Percentiles rank a stretch among this genome's conserved stretches.
Conservation (phyloP, 2,797 vertebrate genomes). For the Enteromius radiatus region DNA sequence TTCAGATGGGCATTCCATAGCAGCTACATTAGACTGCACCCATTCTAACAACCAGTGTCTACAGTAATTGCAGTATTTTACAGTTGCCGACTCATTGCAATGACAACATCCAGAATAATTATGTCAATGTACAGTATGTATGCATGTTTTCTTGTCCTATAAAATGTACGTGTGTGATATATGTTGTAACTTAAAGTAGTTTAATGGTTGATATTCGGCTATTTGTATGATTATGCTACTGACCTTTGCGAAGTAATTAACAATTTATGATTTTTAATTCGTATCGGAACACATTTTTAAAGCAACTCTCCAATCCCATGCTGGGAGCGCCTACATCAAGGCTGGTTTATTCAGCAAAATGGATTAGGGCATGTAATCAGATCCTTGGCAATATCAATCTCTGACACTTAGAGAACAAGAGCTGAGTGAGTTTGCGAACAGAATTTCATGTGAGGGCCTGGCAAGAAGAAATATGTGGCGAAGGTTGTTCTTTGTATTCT, state of each 20-base stretch:
- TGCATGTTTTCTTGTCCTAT: not conserved
- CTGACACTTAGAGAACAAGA: conserved; percentile 76
- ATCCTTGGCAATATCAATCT: conserved; percentile 83
- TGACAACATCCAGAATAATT: not conserved
- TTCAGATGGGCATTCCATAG: not conserved
- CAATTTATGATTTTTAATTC: conserved; percentile 3
- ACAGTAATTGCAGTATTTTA: not conserved
- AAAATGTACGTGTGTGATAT: not conserved
- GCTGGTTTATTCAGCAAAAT: conserved; percentile 82
- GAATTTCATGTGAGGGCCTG: conserved; percentile 76
- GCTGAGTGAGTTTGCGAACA: conserved; percentile 53
- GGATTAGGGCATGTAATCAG: conserved; percentile 84
- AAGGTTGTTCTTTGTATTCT: conserved; percentile 77
- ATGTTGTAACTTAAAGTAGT: not conserved
- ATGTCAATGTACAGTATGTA: not conserved
- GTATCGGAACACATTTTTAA: not conserved
- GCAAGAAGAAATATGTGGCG: conserved; percentile 57
- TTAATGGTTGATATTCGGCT: not conserved
- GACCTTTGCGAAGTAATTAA: not conserved
- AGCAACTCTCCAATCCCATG: conserved; percentile 42
- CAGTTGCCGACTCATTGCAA: not conserved
- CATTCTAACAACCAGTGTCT: not conserved
- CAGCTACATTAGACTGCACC: not conserved
- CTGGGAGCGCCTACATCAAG: conserved; percentile 78
- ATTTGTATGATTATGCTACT: not conserved